Percentiles rank a stretch among this genome's conserved stretches.
These are phyloP conservation scores for Macaca mulatta DNA, from an alignment of 2,113 vertebrate species.

Conservation along the genomic window DNA sequence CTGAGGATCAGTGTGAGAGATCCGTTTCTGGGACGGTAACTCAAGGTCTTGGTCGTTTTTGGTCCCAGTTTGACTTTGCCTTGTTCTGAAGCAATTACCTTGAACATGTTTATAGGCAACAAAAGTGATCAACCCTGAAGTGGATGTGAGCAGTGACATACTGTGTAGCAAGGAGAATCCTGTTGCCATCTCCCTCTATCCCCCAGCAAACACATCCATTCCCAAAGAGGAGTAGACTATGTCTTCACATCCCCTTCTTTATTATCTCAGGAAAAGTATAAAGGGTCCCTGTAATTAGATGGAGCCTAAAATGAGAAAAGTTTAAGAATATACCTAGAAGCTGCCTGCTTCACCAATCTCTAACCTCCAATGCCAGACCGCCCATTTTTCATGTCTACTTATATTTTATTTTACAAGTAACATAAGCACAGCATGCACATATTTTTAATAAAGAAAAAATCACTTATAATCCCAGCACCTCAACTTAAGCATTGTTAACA, in stretches of 20 bases:
- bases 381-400: constrained; percentile 20
- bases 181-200: neutral
- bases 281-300: neutral
- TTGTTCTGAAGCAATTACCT: constrained; percentile 8
- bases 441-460: constrained; percentile 21
- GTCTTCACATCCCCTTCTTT: neutral
- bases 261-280: neutral
- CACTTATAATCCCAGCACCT: neutral
- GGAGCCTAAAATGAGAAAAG: constrained; percentile 15
- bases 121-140: constrained; percentile 1
- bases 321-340: constrained; percentile 27
- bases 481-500: constrained; percentile 10
- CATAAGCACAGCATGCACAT: neutral
- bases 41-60: constrained; percentile 20
- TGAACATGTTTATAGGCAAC: neutral
- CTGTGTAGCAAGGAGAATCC: neutral
- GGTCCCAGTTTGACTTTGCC: neutral
- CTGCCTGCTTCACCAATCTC: neutral
- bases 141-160: neutral
- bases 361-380: neutral
- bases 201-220: neutral
- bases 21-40: constrained; percentile 41
- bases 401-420: constrained; percentile 43
- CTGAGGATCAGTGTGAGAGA: neutral
- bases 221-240: neutral